Evolutionary conservation across 92 coral and sea anemone genomes (phyloP).

Genomic region (Metridium senile): DNA sequence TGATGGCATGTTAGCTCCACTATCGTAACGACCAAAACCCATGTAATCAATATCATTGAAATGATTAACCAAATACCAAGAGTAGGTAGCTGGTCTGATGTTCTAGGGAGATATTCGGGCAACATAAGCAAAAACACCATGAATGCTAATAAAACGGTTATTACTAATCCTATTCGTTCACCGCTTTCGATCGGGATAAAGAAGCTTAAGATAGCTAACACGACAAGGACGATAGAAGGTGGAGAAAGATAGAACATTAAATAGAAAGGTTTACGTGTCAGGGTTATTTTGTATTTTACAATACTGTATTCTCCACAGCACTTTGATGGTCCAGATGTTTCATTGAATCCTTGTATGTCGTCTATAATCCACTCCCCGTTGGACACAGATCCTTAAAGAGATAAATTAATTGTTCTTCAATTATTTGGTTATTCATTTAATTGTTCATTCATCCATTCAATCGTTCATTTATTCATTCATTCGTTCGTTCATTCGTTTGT

Average conservation of each 20-base stretch:
- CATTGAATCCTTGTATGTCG: slow-evolving; percentile 9
- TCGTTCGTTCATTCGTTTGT: neutral
- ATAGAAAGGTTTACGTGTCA: slow-evolving; percentile 58
- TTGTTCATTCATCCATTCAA: neutral
- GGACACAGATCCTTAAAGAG: slow-evolving; percentile 43
- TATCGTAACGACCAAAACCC: slow-evolving; percentile 53
- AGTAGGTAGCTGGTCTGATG: slow-evolving; percentile 62
- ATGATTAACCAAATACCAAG: slow-evolving; percentile 47
- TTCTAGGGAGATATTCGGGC: slow-evolving; percentile 58
- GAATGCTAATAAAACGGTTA: slow-evolving; percentile 69
- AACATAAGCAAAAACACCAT: slow-evolving; percentile 73
- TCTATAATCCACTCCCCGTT: slow-evolving; percentile 66
- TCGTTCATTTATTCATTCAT: neutral
- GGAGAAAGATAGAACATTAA: slow-evolving; percentile 52
- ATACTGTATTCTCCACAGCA: slow-evolving; percentile 53
- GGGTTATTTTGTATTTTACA: slow-evolving; percentile 33
- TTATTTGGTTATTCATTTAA: neutral
- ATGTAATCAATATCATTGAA: slow-evolving; percentile 46
- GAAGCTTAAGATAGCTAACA: slow-evolving; percentile 59
- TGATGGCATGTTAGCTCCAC: slow-evolving; percentile 44
- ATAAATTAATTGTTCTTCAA: neutral
- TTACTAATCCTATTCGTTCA: slow-evolving; percentile 76
- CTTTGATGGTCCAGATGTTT: slow-evolving; percentile 15
- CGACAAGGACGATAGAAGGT: slow-evolving; percentile 53
- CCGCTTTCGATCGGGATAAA: slow-evolving; percentile 75